phyloP scores from a whole-genome alignment of 2,888 invertebrate genomes.

The Caenorhabditis doughertyi region DNA sequence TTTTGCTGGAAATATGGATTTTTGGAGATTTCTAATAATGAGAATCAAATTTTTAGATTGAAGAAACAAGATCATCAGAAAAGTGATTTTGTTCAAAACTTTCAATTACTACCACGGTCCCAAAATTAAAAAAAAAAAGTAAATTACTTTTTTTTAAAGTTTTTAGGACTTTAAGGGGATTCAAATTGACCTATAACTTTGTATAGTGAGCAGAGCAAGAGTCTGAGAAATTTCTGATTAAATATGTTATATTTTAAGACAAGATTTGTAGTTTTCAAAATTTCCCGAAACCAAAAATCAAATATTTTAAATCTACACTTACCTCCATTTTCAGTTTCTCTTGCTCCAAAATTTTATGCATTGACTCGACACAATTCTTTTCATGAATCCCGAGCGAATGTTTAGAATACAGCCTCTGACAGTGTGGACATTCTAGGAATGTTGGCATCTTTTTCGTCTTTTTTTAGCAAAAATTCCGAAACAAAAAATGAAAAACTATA shows the following conservation, averaged over 20 bases:
- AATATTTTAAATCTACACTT: background rate
- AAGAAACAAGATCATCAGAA: no score
- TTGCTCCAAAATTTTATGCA: constrained; percentile 43
- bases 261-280: no score
- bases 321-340: constrained; percentile 41
- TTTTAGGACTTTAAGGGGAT: no score
- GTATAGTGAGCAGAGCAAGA: no score
- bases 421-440: constrained; percentile 57
- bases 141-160: no score
- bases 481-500: background rate
- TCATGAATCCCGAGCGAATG: constrained; percentile 59
- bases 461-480: background rate
- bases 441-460: constrained; percentile 42
- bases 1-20: constrained; percentile 10
- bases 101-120: no score
- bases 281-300: background rate
- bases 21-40: background rate
- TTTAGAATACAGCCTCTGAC: constrained; percentile 56
- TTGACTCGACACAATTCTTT: constrained; percentile 48
- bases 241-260: no score
- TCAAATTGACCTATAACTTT: no score
- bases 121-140: no score
- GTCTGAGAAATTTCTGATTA: no score
- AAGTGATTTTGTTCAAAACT: no score
- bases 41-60: no score